Conservation (phyloP, 2,797 vertebrate genomes). For the Crocodylus rhombifer region DNA sequence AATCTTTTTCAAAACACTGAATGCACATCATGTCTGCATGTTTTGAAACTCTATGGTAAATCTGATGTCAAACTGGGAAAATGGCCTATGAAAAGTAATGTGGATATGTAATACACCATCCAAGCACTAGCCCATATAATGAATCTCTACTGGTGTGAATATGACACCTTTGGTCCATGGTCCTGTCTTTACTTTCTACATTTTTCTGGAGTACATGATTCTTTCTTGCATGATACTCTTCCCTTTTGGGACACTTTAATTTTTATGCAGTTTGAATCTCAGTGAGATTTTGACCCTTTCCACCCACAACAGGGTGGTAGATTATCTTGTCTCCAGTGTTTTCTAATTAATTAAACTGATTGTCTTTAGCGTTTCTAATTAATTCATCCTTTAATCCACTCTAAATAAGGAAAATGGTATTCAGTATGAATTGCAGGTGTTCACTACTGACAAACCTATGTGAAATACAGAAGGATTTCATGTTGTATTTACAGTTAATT, state of each 20-base stretch:
- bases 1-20: background rate
- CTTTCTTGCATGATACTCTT: background rate
- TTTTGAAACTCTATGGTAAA: background rate
- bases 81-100: background rate
- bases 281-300: background rate
- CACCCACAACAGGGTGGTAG: background rate
- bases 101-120: background rate
- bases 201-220: background rate
- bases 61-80: background rate
- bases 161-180: background rate
- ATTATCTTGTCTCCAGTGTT: background rate
- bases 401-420: background rate
- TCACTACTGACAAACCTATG: background rate
- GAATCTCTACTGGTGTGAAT: background rate
- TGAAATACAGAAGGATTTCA: background rate
- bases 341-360: background rate
- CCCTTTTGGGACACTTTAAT: background rate
- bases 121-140: background rate
- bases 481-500: background rate
- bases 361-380: background rate
- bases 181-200: background rate
- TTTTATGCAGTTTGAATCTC: background rate
- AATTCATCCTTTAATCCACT: background rate
- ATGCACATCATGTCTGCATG: background rate
- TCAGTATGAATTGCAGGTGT: background rate